Conservation (phyloP, 2,113 vertebrate species). For the Malurus melanocephalus region DNA sequence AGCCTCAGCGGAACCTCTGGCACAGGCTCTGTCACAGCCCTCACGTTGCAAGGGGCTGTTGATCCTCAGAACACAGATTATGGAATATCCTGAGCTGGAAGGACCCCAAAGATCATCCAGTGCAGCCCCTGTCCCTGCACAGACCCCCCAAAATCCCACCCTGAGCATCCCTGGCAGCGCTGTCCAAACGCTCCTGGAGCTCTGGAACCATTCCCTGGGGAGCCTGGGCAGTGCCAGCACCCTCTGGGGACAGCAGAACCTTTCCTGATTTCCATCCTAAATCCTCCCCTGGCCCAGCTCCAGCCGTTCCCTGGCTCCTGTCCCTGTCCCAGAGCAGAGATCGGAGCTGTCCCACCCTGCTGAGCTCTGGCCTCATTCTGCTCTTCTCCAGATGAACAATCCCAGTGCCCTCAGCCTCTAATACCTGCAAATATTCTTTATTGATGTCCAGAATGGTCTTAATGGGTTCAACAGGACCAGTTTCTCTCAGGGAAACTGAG, state of each 20-base stretch:
- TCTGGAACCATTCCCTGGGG: background rate
- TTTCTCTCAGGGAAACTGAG: background rate
- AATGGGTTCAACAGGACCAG: background rate
- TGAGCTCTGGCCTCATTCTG: background rate
- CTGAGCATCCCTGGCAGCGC: background rate
- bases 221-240: background rate
- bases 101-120: accelerated
- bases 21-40: background rate
- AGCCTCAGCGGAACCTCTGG: background rate
- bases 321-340: background rate
- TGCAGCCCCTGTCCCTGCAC: accelerated
- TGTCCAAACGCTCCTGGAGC: background rate
- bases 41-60: background rate
- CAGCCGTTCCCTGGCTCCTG: background rate
- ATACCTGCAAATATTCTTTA: background rate
- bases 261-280: accelerated
- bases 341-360: background rate
- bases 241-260: background rate
- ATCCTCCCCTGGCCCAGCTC: background rate
- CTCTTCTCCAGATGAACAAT: background rate
- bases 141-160: background rate
- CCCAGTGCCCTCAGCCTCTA: background rate
- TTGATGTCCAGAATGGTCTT: background rate
- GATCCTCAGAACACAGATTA: background rate
- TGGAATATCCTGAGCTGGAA: background rate